These are phyloP conservation scores for Nibea coibor DNA, from an alignment of 2,113 vertebrate genomes.

Conservation along the genomic window DNA sequence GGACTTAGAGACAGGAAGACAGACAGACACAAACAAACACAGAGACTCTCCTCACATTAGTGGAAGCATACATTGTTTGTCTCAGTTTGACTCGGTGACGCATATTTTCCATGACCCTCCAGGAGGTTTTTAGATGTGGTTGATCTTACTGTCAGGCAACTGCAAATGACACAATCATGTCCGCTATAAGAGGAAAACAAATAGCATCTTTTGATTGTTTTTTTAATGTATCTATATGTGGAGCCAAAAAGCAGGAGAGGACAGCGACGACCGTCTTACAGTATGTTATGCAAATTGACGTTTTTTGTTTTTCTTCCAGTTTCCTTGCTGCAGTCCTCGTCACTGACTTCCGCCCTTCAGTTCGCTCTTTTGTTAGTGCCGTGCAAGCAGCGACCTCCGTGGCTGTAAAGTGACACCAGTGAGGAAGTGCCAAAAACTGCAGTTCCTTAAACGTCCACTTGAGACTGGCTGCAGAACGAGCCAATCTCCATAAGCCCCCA, in stretches of 20 bases:
- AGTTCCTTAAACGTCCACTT: too few relatives aligned
- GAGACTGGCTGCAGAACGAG: too few relatives aligned
- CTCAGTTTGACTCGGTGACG: constrained; percentile 59
- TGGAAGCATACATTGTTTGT: constrained; percentile 27
- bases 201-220: neutral
- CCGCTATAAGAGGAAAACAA: neutral
- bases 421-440: too few relatives aligned
- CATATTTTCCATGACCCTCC: constrained; percentile 62
- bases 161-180: constrained; percentile 12
- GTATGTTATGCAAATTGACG: neutral
- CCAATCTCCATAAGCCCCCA: too few relatives aligned
- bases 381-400: too few relatives aligned
- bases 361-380: too few relatives aligned
- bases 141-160: constrained; percentile 32
- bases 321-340: too few relatives aligned
- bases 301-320: neutral
- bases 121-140: constrained; percentile 44
- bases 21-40: neutral
- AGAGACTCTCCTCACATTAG: neutral
- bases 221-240: constrained; percentile 1
- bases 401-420: too few relatives aligned
- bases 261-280: neutral
- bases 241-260: neutral
- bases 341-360: too few relatives aligned
- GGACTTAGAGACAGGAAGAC: neutral